These are phyloP conservation scores for Luidia sarsii DNA, from an alignment of 53 echinoderm and acorn worm species.

Conservation along the genomic window DNA sequence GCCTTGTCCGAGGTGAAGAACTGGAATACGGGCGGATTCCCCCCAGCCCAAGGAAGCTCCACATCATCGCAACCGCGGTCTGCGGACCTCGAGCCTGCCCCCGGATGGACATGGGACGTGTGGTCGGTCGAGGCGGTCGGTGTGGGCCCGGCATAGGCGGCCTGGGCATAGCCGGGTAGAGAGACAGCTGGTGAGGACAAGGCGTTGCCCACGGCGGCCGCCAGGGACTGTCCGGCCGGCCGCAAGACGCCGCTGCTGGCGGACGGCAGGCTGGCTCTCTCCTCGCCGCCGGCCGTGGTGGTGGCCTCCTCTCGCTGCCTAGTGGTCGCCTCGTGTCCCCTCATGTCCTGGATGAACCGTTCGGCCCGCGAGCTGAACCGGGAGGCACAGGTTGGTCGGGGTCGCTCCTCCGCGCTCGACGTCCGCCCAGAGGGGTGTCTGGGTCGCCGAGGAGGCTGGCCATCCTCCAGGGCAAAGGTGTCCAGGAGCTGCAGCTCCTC, in stretches of 20 bases:
- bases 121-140: background rate
- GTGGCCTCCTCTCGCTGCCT: no score
- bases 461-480: constrained; percentile 11
- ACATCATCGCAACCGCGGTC: no score
- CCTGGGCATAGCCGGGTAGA: constrained; percentile 13
- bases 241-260: no score
- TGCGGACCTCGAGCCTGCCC: no score
- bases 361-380: constrained; percentile 32
- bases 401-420: background rate
- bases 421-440: background rate
- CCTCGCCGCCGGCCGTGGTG: background rate
- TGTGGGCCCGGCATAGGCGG: background rate
- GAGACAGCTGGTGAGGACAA: background rate
- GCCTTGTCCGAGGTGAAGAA: constrained; percentile 37
- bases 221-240: no score
- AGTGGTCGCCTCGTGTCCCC: no score
- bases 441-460: background rate
- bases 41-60: no score
- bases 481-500: background rate
- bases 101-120: no score
- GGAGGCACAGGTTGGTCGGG: background rate
- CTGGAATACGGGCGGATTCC: background rate
- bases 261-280: background rate
- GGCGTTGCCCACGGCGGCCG: background rate
- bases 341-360: constrained; percentile 14